Percentiles rank a stretch among this genome's conserved stretches.
phyloP scores from a whole-genome alignment of 2,113 vertebrate species.

The Ceyx cyanopectus region DNA sequence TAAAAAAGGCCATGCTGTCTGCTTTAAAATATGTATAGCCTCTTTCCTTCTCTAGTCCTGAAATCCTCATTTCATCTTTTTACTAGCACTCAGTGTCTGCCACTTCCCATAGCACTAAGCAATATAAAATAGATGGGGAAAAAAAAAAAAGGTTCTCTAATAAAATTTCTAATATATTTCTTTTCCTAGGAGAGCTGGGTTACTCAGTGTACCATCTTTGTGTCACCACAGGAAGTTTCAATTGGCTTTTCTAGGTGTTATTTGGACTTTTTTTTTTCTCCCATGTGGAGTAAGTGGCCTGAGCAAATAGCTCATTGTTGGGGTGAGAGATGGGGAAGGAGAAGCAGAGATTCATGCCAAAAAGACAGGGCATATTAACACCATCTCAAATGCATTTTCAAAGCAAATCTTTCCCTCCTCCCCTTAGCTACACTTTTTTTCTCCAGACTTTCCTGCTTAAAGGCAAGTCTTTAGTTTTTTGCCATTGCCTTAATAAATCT shows the following conservation, averaged over 20 bases:
- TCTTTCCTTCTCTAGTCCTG: neutral
- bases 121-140: neutral
- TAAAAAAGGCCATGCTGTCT: neutral
- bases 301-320: neutral
- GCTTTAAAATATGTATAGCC: neutral
- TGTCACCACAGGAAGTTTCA: neutral
- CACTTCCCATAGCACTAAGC: constrained; percentile 27
- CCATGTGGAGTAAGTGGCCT: neutral
- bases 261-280: neutral
- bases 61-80: neutral
- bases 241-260: neutral
- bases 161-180: neutral
- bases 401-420: neutral
- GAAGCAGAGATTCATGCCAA: neutral
- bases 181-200: neutral
- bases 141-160: neutral
- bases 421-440: neutral
- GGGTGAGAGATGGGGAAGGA: neutral
- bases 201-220: neutral
- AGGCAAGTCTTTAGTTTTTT: neutral
- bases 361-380: neutral
- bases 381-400: neutral
- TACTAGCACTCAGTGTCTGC: neutral
- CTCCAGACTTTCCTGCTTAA: neutral
- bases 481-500: neutral